Base-by-base conservation (phyloP, 2,797 vertebrate genomes). In the Pyrocephalus nanus region DNA sequence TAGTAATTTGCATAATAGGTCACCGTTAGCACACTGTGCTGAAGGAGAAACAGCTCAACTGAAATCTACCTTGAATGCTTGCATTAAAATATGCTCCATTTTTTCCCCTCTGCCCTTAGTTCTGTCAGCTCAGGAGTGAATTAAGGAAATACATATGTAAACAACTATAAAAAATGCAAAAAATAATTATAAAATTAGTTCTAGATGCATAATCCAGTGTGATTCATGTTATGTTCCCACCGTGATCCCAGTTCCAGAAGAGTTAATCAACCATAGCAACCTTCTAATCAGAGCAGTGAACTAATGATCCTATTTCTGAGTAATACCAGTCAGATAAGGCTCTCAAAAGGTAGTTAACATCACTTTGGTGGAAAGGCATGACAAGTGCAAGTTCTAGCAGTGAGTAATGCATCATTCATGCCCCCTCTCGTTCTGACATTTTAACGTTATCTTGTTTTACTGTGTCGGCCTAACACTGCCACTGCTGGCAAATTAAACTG, bases 391-490 rank as follows among this genome's bases (percentile, higher is more conserved):
- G 98, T 98, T 98, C 98, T 97, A 96, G 97, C 96, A 97, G 97
- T 96, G 98, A 97, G 97, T 97, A 97, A 98, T 98, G 98, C 98
- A 98, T 98, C 98, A 98, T 98, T 98, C 98, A 98, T 98, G 96
- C 96, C 97, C 96, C 97, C 97, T 97, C 97, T 97, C 97, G 62
- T 98, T 95, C 97, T 98, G 98, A 98, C 98, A 98, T 98, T 98
- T 98, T 98, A 98, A 98, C 97, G 97, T 98, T 98, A 97, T 98
- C 97, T 98, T 98, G 98, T 98, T 98, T 98, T 98, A 98, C 98
- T 98, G 97, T 98, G 98, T 98, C 98, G 97, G 98, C 98, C 97
- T 98, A 98, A 98, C 98, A 98, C 98, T 97, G 97, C 97, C 98
- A 98, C 97, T 97, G 96, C 97, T 97, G 97, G 98, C 97, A 97